Evolutionary conservation across 2,113 vertebrate species (phyloP).

Genomic region (Patagioenas fasciata): DNA sequence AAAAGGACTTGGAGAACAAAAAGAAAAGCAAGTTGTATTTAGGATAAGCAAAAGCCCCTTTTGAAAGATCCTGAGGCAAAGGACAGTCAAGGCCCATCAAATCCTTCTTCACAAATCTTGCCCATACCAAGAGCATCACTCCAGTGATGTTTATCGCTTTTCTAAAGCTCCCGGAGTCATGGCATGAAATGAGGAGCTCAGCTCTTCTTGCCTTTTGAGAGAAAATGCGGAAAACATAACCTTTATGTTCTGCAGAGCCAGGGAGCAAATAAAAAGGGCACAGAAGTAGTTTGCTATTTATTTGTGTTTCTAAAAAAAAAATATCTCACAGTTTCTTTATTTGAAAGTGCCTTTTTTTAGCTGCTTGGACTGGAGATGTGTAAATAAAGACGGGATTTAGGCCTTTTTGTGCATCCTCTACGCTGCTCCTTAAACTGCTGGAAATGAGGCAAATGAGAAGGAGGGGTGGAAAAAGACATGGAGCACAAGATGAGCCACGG

Average conservation of each 20-base stretch:
- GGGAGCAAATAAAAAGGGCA: slow-evolving; percentile 17
- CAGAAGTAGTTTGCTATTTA: not conserved
- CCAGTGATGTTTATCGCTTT: not conserved
- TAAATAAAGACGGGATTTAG: not conserved
- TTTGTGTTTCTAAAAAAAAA: slow-evolving; percentile 1
- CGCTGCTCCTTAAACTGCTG: not conserved
- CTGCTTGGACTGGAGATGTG: not conserved
- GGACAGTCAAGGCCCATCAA: not conserved
- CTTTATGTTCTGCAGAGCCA: not conserved
- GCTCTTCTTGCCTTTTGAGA: not conserved
- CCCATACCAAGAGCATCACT: not conserved
- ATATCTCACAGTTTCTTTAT: not conserved
- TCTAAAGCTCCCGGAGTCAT: not conserved
- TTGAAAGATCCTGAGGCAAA: not conserved
- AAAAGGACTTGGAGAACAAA: not conserved
- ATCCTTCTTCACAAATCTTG: not conserved
- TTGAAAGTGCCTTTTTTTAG: not conserved
- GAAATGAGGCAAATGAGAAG: not conserved
- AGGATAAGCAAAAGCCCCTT: not conserved
- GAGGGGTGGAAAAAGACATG: not conserved
- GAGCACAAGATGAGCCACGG: not conserved
- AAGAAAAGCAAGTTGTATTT: not conserved
- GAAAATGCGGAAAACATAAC: slow-evolving; percentile 28
- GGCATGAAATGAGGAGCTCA: not conserved
- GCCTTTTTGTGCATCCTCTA: not conserved